Conservation (phyloP, 2,113 vertebrate species). For the Lagenorhynchus albirostris region DNA sequence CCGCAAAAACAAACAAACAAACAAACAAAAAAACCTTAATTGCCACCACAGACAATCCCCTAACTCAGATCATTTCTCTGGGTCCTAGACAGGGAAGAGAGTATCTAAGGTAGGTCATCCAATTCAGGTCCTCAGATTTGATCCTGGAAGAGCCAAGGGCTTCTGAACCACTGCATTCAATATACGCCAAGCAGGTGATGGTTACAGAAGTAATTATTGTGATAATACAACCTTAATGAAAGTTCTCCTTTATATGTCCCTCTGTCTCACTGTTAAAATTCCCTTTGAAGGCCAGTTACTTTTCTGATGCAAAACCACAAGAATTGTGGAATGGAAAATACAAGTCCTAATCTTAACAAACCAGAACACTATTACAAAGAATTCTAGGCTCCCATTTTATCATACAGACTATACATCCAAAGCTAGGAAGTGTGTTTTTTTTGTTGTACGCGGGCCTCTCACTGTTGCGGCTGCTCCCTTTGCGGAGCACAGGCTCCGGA, state of each 20-base stretch:
- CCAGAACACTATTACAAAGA: background rate
- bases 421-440: background rate
- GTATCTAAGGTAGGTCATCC: background rate
- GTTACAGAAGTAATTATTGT: background rate
- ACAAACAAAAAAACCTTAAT: background rate
- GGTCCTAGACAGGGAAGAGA: background rate
- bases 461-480: too few species aligned
- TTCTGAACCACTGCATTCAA: background rate
- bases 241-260: background rate
- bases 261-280: background rate
- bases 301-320: background rate
- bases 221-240: background rate
- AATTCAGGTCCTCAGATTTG: background rate
- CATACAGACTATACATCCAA: background rate
- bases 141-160: background rate
- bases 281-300: background rate
- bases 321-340: background rate
- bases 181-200: background rate
- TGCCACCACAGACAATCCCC: background rate
- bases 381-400: background rate
- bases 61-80: background rate
- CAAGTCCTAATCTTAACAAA: background rate
- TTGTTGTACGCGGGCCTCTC: too few species aligned
- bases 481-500: too few species aligned
- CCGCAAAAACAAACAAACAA: too few species aligned